phyloP scores from a whole-genome alignment of 2,113 vertebrate species.

The Saguinus midas region DNA sequence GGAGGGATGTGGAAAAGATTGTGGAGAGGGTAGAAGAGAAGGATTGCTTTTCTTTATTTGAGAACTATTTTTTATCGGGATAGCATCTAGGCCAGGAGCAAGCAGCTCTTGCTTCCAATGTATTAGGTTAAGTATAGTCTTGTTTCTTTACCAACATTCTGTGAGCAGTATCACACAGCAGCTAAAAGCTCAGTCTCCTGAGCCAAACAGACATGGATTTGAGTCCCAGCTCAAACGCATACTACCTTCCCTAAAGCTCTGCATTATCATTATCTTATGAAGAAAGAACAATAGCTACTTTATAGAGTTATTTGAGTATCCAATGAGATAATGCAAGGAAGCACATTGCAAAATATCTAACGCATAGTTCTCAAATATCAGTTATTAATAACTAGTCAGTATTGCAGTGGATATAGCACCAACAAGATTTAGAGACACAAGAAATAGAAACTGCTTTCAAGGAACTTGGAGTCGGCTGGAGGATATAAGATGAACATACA shows the following conservation, averaged over 20 bases:
- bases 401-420: too few relatives aligned
- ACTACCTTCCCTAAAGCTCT: not conserved
- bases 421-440: not conserved
- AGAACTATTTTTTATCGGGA: not conserved
- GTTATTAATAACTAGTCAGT: not conserved
- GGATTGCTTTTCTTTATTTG: not conserved
- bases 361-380: not conserved
- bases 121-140: not conserved
- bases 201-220: not conserved
- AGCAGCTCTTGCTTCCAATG: not conserved
- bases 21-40: not conserved
- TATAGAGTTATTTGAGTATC: not conserved
- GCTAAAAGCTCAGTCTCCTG: not conserved
- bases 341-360: not conserved
- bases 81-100: not conserved
- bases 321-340: not conserved
- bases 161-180: not conserved
- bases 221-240: not conserved
- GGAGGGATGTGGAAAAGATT: rapidly evolving
- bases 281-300: not conserved
- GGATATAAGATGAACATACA: not conserved
- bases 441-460: not conserved
- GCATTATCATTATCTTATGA: not conserved
- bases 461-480: not conserved
- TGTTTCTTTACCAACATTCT: not conserved